Conservation (phyloP, 2,888 invertebrate species). For the Chrysolina haemoptera region DNA sequence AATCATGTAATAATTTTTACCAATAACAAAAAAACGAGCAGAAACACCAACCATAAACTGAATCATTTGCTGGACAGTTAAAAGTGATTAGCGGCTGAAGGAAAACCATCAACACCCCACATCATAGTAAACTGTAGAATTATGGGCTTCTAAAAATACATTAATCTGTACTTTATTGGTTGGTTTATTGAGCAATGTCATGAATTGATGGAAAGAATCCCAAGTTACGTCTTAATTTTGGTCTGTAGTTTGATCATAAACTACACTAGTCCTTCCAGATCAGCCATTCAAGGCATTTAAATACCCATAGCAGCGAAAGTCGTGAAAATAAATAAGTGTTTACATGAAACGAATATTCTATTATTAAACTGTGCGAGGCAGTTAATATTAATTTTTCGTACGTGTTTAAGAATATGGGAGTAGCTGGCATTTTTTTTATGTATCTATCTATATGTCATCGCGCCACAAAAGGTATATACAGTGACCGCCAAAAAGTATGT, state of each 20-base stretch:
- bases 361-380: too few relatives aligned
- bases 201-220: slow-evolving; percentile 9
- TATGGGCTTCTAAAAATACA: slow-evolving; percentile 18
- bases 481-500: too few relatives aligned
- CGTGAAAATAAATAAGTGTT: background rate
- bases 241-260: slow-evolving; percentile 9
- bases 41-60: slow-evolving; percentile 1
- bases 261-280: slow-evolving; percentile 8
- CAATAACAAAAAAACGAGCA: background rate
- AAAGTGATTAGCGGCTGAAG: slow-evolving; percentile 14
- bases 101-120: slow-evolving; percentile 6
- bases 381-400: too few relatives aligned
- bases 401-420: too few relatives aligned
- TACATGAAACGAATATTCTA: too few relatives aligned
- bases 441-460: too few relatives aligned
- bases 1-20: background rate
- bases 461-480: too few relatives aligned
- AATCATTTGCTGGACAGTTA: slow-evolving; percentile 5
- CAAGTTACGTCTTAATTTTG: slow-evolving; percentile 19
- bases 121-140: slow-evolving; percentile 14
- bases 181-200: slow-evolving; percentile 6
- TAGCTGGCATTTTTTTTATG: too few relatives aligned
- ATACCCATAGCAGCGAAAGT: background rate
- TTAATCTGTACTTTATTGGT: slow-evolving; percentile 12
- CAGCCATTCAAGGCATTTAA: background rate